Conservation (phyloP, 2,113 vertebrate species). For the Gnathonemus longibarbis region DNA sequence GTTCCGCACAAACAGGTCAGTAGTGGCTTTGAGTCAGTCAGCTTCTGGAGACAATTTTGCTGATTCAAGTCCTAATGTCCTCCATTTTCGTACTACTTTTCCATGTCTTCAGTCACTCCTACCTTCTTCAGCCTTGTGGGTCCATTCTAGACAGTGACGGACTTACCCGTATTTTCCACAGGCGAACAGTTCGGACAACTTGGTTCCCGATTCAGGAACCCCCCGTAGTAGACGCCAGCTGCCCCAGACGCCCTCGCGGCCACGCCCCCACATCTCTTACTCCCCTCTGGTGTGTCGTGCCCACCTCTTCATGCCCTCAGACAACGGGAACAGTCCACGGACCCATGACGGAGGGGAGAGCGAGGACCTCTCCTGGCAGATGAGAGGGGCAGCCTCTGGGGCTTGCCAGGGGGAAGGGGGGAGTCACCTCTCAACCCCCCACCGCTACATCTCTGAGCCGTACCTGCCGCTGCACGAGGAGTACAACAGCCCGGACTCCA, state of each 20-base stretch:
- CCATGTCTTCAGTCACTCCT: not conserved
- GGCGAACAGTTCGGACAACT: conserved; percentile 74
- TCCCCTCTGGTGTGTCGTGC: conserved; percentile 75
- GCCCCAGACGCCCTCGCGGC: conserved; percentile 84
- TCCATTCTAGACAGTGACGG: not conserved
- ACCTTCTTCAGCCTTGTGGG: not conserved
- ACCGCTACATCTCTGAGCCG: conserved; percentile 92
- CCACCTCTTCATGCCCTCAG: conserved; percentile 52
- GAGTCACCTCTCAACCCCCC: conserved; percentile 71
- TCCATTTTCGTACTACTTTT: not conserved
- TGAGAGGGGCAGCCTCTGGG: conserved; percentile 55
- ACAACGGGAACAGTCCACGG: conserved; percentile 51
- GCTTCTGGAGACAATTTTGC: not conserved
- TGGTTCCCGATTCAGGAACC: conserved; percentile 77
- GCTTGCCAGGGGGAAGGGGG: conserved; percentile 42
- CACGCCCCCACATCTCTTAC: conserved; percentile 88
- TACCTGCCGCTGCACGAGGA: conserved; percentile 84
- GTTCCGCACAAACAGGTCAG: conserved; percentile 68
- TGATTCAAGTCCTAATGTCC: not conserved
- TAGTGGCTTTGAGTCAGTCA: not conserved
- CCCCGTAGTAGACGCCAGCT: conserved; percentile 86
- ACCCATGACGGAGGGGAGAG: conserved; percentile 40
- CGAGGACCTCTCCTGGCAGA: conserved; percentile 35
- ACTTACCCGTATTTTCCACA: conserved; percentile 32
- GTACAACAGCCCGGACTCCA: conserved; percentile 67